phyloP scores from a whole-genome alignment of 2,888 invertebrate species.

The Bibio marci region DNA sequence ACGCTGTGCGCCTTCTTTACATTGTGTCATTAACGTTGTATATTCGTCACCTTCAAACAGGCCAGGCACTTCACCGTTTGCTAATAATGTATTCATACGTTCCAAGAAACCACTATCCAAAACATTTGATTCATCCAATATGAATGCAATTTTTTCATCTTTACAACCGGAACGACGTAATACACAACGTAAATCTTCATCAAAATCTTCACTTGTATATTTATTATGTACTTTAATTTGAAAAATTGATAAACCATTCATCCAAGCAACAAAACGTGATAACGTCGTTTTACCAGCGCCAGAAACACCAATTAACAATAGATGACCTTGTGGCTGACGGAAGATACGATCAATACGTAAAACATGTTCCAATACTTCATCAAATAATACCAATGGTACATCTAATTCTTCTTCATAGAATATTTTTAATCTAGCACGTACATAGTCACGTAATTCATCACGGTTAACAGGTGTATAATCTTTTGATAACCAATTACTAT shows the following conservation, averaged over 20 bases:
- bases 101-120: constrained; percentile 97
- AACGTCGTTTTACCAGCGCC: constrained; percentile 99
- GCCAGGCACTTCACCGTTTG: constrained; percentile 91
- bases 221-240: constrained; percentile 99
- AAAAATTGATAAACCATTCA: constrained; percentile 98
- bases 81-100: constrained; percentile 95
- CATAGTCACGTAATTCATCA: constrained; percentile 89
- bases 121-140: constrained; percentile 97
- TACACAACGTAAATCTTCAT: constrained; percentile 89
- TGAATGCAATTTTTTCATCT: constrained; percentile 98
- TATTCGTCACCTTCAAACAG: constrained; percentile 95
- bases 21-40: constrained; percentile 98
- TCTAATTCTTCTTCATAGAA: constrained; percentile 99
- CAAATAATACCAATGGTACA: constrained; percentile 93
- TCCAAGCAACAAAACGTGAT: constrained; percentile 98
- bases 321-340: constrained; percentile 96
- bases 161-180: constrained; percentile 75
- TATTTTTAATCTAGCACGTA: constrained; percentile 89
- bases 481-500: constrained; percentile 98
- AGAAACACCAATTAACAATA: constrained; percentile 93
- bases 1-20: constrained; percentile 95
- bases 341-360: constrained; percentile 97
- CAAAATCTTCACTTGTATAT: constrained; percentile 96
- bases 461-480: constrained; percentile 94
- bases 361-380: constrained; percentile 99